Conservation (phyloP, 1,140 invertebrate genomes). For the Nilaparvata lugens region DNA sequence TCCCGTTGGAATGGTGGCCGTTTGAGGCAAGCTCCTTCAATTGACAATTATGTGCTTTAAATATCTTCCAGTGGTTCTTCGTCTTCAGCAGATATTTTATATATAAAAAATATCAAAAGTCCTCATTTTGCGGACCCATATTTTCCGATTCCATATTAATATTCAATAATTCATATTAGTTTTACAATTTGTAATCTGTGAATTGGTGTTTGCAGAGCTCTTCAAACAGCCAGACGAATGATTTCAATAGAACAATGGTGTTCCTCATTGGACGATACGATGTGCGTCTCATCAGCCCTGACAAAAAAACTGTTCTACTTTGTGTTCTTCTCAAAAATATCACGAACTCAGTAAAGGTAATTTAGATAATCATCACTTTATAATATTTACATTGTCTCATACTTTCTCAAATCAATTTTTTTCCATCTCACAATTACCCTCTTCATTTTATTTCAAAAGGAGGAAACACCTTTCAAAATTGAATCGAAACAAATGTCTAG, state of each 20-base stretch:
- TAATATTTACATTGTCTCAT: no score
- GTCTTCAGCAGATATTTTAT: background rate
- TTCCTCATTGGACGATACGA: constrained; percentile 77
- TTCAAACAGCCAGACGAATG: constrained; percentile 26
- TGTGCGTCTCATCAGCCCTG: constrained; percentile 81
- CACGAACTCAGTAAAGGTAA: constrained; percentile 73
- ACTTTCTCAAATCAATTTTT: no score
- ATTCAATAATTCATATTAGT: background rate
- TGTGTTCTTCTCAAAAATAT: constrained; percentile 82
- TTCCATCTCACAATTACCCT: no score
- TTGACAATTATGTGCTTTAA: background rate
- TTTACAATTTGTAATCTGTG: no score
- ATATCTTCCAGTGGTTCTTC: background rate
- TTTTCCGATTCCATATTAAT: background rate
- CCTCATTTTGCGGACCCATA: background rate
- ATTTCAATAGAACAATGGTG: constrained; percentile 87
- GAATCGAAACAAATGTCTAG: no score
- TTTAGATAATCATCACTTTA: background rate
- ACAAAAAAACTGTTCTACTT: constrained; percentile 79
- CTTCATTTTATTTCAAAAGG: no score
- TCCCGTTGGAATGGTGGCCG: no score
- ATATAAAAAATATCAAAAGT: background rate
- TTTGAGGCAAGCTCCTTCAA: no score
- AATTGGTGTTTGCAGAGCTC: background rate
- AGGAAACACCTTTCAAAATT: no score